Evolutionary conservation across 2,113 vertebrate genomes (phyloP), one percentile per base, ranked within the genome.

Genomic region (Glaucomys volans): DNA sequence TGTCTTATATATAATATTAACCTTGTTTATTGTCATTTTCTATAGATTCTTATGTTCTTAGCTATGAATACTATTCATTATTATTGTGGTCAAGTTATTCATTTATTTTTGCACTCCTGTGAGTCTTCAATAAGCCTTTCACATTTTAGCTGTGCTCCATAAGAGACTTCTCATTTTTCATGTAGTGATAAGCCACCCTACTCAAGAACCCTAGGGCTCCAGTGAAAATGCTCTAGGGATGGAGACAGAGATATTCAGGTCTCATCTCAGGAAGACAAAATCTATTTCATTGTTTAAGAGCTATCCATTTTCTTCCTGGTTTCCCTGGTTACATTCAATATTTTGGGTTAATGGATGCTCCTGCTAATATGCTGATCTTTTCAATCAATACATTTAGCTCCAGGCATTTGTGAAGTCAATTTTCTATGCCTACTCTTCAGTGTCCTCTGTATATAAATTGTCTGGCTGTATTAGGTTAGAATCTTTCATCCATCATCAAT

Each of bases 341-440:
- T 97, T 98, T 98, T 97, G 97, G 91, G 82, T 79, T 98, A 98
- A 98, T 98, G 98, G 97, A 97, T 94, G 85, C 79, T 92, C 87
- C 74, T 97, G 95, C 92, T 88, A 95, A 98, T 98, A 96, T 85
- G 95, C 97, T 98, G 97, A 98, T 95, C 96, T 98, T 98, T 97
- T 86, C 84, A 97, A 98, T 98, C 98, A 95, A 97, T 98, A 94
- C 87, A 87, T 97, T 98, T 97, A 94, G 95, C 97, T 97, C 86
- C 83, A 92, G 98, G 97, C 95, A 95, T 94, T 97, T 52, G 35
- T 87, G 90, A 90, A 95, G 95, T 97, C 97, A 96, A 89, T 98
- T 97, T 59, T 93, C 81, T 96, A 67, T 90, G 95, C 96, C 95
- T 97, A 87, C 95, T 95, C 59, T 95, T 97, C 28, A 96, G 76